Evolutionary conservation across 2,888 invertebrate species (phyloP).

Genomic region (Nomada ferruginata): DNA sequence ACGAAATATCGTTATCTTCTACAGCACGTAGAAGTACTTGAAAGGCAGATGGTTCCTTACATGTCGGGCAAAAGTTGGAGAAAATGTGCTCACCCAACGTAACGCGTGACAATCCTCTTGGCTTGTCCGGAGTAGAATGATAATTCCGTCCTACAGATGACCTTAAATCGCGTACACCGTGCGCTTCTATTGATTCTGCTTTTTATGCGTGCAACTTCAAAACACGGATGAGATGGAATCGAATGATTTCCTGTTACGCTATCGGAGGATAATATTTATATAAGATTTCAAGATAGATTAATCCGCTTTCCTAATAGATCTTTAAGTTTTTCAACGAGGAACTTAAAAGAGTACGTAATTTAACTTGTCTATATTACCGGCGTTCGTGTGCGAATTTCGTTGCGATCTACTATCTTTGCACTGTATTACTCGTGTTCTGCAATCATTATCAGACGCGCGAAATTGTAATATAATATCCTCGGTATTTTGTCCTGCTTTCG

Average conservation of each 20-base stretch:
- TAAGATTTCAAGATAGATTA: not conserved
- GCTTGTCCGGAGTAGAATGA: slow-evolving; percentile 78
- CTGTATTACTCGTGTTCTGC: slow-evolving; percentile 4
- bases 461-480: not conserved
- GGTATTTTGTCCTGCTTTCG: too few relatives aligned
- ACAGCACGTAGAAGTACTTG: not conserved
- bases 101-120: slow-evolving; percentile 68
- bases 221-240: not conserved
- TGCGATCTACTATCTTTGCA: slow-evolving; percentile 3
- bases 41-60: not conserved
- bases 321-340: slow-evolving; percentile 13
- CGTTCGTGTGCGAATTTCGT: not conserved
- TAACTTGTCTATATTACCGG: not conserved
- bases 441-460: slow-evolving; percentile 1
- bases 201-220: slow-evolving; percentile 10
- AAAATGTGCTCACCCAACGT: slow-evolving; percentile 72
- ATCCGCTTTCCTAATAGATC: not conserved
- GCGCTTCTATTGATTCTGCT: slow-evolving; percentile 59
- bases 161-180: slow-evolving; percentile 66
- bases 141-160: slow-evolving; percentile 76
- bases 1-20: not conserved
- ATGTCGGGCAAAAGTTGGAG: slow-evolving; percentile 15
- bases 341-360: slow-evolving; percentile 28
- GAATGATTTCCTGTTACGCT: not conserved
- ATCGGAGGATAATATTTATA: not conserved